These are phyloP conservation scores for Cepphus grylle DNA, from an alignment of 2,113 vertebrate species.

Conservation along the genomic window DNA sequence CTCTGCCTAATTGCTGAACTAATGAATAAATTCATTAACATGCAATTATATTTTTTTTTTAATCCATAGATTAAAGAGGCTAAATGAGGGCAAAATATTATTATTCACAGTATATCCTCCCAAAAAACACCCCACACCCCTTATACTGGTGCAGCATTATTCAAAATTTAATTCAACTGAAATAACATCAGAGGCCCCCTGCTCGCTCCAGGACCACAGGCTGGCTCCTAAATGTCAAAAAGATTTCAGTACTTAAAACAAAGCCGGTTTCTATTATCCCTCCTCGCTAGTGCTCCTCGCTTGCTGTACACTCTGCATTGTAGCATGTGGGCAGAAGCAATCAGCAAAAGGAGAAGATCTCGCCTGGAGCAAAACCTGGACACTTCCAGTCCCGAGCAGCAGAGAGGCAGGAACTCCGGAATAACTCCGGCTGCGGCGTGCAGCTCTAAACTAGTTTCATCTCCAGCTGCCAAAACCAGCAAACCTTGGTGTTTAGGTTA, in stretches of 20 bases:
- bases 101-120: not conserved
- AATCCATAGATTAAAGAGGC: not conserved
- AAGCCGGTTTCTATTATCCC: not conserved
- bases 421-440: not conserved
- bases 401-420: not conserved
- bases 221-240: not conserved
- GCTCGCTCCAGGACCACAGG: not conserved
- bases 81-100: not conserved
- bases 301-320: not conserved
- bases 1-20: not conserved
- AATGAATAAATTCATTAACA: not conserved
- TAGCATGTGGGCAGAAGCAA: not conserved
- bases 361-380: not conserved
- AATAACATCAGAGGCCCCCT: not conserved
- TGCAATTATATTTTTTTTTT: not conserved
- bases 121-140: not conserved
- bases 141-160: not conserved
- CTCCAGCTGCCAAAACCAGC: not conserved
- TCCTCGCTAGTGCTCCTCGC: not conserved
- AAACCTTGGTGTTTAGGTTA: not conserved
- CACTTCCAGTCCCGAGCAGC: not conserved
- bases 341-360: not conserved
- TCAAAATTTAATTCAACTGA: not conserved
- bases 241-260: not conserved
- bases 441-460: not conserved